phyloP scores from a whole-genome alignment of 2,888 invertebrate species.

The Hyposoter dolosus region DNA sequence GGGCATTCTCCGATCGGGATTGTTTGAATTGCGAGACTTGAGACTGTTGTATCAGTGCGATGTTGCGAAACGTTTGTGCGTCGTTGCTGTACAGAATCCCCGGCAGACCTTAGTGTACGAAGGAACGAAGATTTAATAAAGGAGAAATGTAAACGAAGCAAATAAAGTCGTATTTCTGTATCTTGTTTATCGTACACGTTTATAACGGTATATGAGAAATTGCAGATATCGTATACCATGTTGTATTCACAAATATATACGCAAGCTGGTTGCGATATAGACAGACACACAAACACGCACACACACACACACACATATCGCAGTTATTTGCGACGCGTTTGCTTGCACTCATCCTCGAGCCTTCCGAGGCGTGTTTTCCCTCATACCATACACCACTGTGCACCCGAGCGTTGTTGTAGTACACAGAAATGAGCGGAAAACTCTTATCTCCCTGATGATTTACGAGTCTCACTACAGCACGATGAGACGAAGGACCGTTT shows the following conservation, averaged over 20 bases:
- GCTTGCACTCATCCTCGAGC: conserved; percentile 38
- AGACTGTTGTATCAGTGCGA: conserved; percentile 23
- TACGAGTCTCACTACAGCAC: conserved; percentile 64
- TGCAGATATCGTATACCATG: conserved; percentile 39
- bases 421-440: conserved; percentile 68
- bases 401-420: conserved; percentile 39
- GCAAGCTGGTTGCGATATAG: not conserved
- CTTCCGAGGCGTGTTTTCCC: conserved; percentile 41
- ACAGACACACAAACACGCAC: not conserved
- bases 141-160: conserved; percentile 50
- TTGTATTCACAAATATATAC: conserved; percentile 45
- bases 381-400: conserved; percentile 31
- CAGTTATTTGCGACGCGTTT: conserved; percentile 60
- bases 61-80: conserved; percentile 30
- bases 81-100: not conserved
- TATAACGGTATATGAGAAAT: conserved; percentile 39
- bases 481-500: conserved; percentile 61
- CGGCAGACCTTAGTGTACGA: conserved; percentile 13
- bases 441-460: conserved; percentile 73
- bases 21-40: not conserved
- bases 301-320: not conserved
- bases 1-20: not conserved
- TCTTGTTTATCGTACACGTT: conserved; percentile 37
- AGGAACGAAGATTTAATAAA: conserved; percentile 55
- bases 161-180: conserved; percentile 47